Evolutionary conservation across 2,797 vertebrate species (phyloP).

Genomic region (Knipowitschia caucasica): DNA sequence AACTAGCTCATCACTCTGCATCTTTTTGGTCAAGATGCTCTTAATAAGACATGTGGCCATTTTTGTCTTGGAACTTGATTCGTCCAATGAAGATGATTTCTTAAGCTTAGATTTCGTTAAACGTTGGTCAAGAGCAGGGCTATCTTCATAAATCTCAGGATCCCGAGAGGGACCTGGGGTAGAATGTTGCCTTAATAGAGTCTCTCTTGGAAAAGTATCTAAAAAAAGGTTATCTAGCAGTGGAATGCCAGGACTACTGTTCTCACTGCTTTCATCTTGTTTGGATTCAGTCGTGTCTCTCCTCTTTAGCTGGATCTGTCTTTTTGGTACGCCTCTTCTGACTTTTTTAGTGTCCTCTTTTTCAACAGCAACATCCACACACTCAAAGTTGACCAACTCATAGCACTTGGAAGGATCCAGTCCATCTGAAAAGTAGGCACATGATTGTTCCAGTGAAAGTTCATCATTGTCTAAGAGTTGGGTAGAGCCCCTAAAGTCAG

Average conservation of each 20-base stretch:
- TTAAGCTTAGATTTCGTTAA: slow-evolving; percentile 72
- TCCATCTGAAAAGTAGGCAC: slow-evolving; percentile 46
- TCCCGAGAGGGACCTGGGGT: slow-evolving; percentile 68
- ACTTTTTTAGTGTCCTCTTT: slow-evolving; percentile 72
- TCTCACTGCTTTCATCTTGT: slow-evolving; percentile 76
- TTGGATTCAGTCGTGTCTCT: slow-evolving; percentile 74
- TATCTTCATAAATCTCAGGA: slow-evolving; percentile 31
- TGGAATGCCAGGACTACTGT: slow-evolving; percentile 58
- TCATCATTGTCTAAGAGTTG: slow-evolving; percentile 67
- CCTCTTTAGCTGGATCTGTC: slow-evolving; percentile 90
- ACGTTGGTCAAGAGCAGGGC: slow-evolving; percentile 37
- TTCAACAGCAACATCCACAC: slow-evolving; percentile 87
- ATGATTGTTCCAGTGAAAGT: slow-evolving; percentile 50
- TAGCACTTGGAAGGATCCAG: slow-evolving; percentile 66
- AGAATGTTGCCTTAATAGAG: slow-evolving; percentile 71
- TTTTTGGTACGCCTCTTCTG: slow-evolving; percentile 90
- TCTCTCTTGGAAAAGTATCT: slow-evolving; percentile 59
- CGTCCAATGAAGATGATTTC: slow-evolving; percentile 84
- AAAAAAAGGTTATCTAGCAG: slow-evolving; percentile 48
- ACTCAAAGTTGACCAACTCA: slow-evolving; percentile 82
- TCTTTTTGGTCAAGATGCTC: slow-evolving; percentile 87
- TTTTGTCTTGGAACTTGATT: slow-evolving; percentile 77
- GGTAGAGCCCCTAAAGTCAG: slow-evolving; percentile 72
- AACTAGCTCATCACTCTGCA: slow-evolving; percentile 69
- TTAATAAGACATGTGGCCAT: slow-evolving; percentile 87